Evolutionary conservation across 2,888 invertebrate genomes (phyloP), one percentile per base, ranked within the genome.

Genomic region (Dichetophora obliterata): DNA sequence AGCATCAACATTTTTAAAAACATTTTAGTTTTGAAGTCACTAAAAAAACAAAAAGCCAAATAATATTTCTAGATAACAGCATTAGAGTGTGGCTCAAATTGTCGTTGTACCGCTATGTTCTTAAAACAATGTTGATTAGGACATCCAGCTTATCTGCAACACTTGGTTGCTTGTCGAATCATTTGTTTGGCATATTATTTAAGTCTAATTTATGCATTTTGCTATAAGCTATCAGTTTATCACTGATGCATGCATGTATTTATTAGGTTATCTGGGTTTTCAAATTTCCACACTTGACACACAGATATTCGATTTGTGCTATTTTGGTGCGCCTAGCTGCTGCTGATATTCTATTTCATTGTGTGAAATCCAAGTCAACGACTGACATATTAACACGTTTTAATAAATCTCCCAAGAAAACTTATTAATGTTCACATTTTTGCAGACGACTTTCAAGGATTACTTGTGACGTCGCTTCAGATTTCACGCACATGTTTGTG

Each of bases 301-400:
- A 43, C 14, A 37, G 8, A 37, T 8, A 37, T 37, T 37, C 37
- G 1, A 37, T 37, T 37, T 37, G 6, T 37, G 5, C 8, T 37
- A 8, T 37, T 37, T 37, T 37, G 4, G 1, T 2, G 43, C 14
- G 43, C 43, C 37, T 37, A 37, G 37, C 37, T 37, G 37, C n/a
- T n/a, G 8, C 37, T 2, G 14, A 43, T 43, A 43, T 43, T 43
- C 75, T 72, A 59, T 75, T 57, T 50, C 73, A 75, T 72, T 71
- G 24, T 66, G 54, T 19, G 54, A 19, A 22, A 24, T 11, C 69
- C 50, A 50, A 19, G 50, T 19, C 19, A 43, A 22, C 19, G 24
- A 31, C n/a, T 52, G 50, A 37, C 59, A 22, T 59, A 34, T 63
- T 73, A 68, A 24, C 22, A 75, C 54, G 75, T 72, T 70, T 57